Conservation (phyloP, 30 jellyfish, hydroid and myxozoan species). For the Aurelia sp. region DNA sequence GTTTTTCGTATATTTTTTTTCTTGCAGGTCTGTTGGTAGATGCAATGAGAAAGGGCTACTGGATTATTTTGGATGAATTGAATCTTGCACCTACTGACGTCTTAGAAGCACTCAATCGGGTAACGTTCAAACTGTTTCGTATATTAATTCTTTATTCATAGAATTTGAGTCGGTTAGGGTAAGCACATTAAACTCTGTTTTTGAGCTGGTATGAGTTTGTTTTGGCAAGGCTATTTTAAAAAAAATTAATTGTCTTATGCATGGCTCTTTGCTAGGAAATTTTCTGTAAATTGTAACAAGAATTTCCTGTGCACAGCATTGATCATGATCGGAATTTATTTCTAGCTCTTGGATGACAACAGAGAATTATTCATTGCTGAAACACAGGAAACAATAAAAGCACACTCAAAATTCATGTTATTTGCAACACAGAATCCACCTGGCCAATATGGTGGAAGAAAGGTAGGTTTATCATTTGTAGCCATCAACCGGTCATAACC, state of each 20-base stretch:
- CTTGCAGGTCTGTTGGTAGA: constrained; percentile 83
- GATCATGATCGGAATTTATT: neutral
- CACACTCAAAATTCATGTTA: constrained; percentile 87
- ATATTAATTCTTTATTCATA: too few species aligned
- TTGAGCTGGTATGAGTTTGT: too few species aligned
- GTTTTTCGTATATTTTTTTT: neutral
- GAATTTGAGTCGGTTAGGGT: too few species aligned
- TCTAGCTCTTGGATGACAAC: constrained; percentile 94
- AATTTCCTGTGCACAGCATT: too few species aligned
- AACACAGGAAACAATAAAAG: constrained; percentile 96
- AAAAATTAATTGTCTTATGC: too few species aligned
- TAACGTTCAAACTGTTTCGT: neutral
- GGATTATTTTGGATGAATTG: constrained; percentile 97
- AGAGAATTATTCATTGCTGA: constrained; percentile 97
- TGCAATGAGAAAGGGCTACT: constrained; percentile 98
- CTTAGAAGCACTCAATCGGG: constrained; percentile 95
- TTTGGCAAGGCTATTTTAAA: too few species aligned
- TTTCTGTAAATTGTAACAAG: too few species aligned
- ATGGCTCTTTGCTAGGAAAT: too few species aligned
- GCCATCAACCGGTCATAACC: too few species aligned
- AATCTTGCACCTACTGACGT: constrained; percentile 99
- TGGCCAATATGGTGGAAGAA: constrained; percentile 96
- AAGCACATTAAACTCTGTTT: too few species aligned
- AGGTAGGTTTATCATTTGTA: constrained; percentile 32
- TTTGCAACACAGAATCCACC: constrained; percentile 99